Conservation (phyloP, 2,888 invertebrate species). For the Electrophaes corylata region DNA sequence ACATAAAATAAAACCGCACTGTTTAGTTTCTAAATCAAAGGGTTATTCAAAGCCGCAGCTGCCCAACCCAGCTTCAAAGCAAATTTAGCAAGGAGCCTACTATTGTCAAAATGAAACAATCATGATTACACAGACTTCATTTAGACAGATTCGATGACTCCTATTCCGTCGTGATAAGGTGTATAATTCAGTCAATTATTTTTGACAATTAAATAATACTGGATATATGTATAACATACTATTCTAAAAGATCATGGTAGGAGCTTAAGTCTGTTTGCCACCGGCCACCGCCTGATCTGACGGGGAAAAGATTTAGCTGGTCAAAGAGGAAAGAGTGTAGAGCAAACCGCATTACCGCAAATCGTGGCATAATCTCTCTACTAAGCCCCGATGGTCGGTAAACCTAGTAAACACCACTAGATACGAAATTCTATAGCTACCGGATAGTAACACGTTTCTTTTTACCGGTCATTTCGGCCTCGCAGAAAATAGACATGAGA, state of each 20-base stretch:
- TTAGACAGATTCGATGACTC: background rate
- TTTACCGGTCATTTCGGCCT: constrained; percentile 70
- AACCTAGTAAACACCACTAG: constrained; percentile 52
- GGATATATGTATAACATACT: background rate
- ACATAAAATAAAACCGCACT: constrained; percentile 42
- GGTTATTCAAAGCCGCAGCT: constrained; percentile 58
- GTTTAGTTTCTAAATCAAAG: constrained; percentile 49
- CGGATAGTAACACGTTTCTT: constrained; percentile 68
- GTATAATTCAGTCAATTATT: background rate
- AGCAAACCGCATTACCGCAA: constrained; percentile 67
- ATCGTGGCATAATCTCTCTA: constrained; percentile 65
- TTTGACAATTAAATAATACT: background rate
- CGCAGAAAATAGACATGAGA: constrained; percentile 67
- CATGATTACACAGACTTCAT: background rate
- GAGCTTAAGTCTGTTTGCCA: constrained; percentile 38
- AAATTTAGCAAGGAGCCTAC: constrained; percentile 39
- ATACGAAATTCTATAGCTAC: constrained; percentile 53
- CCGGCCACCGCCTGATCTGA: constrained; percentile 51
- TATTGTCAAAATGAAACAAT: background rate
- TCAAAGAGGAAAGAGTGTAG: constrained; percentile 59
- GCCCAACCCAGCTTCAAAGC: constrained; percentile 55
- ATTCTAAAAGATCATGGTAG: background rate
- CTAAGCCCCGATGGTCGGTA: constrained; percentile 51
- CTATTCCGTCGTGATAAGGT: background rate
- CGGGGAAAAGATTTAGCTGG: constrained; percentile 65